Evolutionary conservation across 1,140 invertebrate species (phyloP), one percentile per base, ranked within the genome.

Genomic region (Cotesia typhae): DNA sequence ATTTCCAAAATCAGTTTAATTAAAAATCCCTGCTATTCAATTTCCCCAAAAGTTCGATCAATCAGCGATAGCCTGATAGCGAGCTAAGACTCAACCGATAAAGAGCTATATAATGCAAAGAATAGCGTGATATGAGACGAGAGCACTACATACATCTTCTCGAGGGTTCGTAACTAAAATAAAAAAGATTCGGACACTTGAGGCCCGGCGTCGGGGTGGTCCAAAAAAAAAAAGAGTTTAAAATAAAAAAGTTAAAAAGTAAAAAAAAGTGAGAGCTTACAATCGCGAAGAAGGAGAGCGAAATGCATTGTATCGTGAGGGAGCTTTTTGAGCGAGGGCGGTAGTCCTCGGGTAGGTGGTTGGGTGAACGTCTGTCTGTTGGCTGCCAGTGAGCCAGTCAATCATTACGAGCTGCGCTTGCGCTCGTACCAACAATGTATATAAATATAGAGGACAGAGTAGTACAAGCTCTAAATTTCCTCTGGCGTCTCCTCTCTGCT

Each of bases 341-440:
- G 38, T 35, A 67, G 66, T 67, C 41, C 28, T 9, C 41, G 41
- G 41, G 41, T 28, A 28, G 41, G 41, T 47, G 41, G 41, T 47
- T 79, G 79, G 82, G 83, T 79, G 81, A 86, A 84, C 81, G 85
- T 87, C 85, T 86, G 85, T 86, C 85, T 86, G 85, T 86, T 87
- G 85, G 85, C 85, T 86, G 85, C 85, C 85, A 86, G 83, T 81
- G 84, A 87, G 83, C 85, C 85, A 87, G 85, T 87, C 85, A 87
- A 87, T 87, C 85, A 87, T 87, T 87, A 87, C 84, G 82, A 79
- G 82, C 76, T 77, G 84, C 85, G 85, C 84, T 82, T 77, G 85
- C 85, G 85, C 57, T 66, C 9, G 67, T 70, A 78, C 72, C 79
- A 78, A 69, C 72, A 61, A 74, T 72, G 71, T 73, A 76, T 69